Conservation (phyloP, 2,797 vertebrate species). For the Remorina albescens region DNA sequence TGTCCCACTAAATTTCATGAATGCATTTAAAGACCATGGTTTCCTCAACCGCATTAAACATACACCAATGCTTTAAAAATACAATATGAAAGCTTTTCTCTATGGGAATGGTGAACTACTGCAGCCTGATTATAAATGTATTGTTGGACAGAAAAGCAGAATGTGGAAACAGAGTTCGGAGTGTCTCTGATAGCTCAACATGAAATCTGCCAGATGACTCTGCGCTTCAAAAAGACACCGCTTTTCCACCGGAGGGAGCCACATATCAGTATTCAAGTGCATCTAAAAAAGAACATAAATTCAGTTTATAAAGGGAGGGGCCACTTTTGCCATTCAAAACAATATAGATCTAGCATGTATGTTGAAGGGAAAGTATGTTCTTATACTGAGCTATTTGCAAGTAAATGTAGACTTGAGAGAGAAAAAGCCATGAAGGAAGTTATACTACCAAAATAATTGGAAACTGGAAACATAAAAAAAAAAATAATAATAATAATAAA, state of each 20-base stretch:
- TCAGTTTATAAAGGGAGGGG: not conserved
- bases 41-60: not conserved
- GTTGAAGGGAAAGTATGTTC: not conserved
- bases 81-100: not conserved
- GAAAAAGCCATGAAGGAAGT: not conserved
- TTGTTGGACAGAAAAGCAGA: not conserved
- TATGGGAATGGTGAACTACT: not conserved
- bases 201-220: conserved; percentile 3
- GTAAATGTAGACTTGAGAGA: not conserved
- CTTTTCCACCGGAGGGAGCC: not conserved
- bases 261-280: not conserved
- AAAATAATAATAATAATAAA: no score
- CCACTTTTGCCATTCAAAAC: not conserved
- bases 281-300: not conserved
- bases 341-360: not conserved
- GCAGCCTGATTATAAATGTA: not conserved
- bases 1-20: not conserved
- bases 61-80: not conserved
- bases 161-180: not conserved
- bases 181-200: not conserved
- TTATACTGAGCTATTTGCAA: not conserved
- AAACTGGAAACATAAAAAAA: not conserved
- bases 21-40: not conserved
- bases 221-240: not conserved
- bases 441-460: not conserved